A percentile compares a stretch with the other conserved stretches of the same genome.
phyloP scores from a whole-genome alignment of 2,113 vertebrate species.

The Lathamus discolor region DNA sequence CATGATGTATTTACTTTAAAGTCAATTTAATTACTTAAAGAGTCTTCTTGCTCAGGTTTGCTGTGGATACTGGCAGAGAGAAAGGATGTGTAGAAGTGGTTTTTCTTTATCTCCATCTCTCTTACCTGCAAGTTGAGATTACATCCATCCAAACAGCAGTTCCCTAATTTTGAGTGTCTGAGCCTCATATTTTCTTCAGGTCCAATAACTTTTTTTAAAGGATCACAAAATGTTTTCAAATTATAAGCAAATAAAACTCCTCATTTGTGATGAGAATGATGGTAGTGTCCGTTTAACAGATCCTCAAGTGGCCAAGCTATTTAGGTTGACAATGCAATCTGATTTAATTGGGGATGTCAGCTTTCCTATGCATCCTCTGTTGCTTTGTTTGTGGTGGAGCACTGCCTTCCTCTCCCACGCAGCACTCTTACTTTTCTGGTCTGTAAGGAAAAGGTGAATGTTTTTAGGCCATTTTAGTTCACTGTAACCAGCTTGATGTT shows the following conservation, averaged over 20 bases:
- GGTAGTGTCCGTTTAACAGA: neutral
- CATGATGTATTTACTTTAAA: neutral
- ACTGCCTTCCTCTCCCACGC: neutral
- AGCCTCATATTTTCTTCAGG: neutral
- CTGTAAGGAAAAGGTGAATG: neutral
- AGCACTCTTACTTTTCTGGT: neutral
- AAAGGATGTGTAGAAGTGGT: neutral
- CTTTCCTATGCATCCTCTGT: neutral
- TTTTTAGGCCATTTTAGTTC: neutral
- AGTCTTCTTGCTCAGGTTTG: neutral
- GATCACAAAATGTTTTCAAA: neutral
- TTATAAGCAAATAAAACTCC: neutral
- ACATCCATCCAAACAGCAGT: neutral
- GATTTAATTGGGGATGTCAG: neutral
- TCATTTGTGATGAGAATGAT: neutral
- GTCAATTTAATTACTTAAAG: neutral
- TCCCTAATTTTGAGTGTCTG: neutral
- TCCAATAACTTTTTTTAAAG: neutral
- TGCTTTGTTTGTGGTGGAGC: neutral
- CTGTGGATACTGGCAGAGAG: neutral
- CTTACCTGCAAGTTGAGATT: neutral
- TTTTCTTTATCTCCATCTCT: neutral
- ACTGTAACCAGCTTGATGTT: neutral
- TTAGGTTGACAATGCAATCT: rapidly evolving
- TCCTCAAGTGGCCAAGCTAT: neutral